Conservation (phyloP, 1,140 invertebrate genomes). For the Amphibalanus amphitrite region DNA sequence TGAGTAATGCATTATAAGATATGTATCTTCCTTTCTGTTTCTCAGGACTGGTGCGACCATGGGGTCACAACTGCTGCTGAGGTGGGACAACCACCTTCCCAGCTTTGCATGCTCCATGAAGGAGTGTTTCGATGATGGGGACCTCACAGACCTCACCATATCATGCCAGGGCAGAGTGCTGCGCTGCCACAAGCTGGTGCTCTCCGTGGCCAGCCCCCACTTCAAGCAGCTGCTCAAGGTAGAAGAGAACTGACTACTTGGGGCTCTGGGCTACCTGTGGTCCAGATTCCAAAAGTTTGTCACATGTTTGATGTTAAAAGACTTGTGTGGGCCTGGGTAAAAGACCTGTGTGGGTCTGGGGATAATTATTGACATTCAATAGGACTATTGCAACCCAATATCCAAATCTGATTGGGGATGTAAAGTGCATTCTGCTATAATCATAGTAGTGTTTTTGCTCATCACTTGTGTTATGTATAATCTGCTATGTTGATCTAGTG, state of each 20-base stretch:
- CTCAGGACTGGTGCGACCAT: too few relatives aligned
- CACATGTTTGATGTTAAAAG: neutral
- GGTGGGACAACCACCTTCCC: constrained; percentile 21
- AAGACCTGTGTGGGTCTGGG: neutral
- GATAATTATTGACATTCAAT: too few relatives aligned
- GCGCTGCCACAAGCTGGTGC: constrained; percentile 44
- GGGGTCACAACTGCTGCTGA: constrained; percentile 16
- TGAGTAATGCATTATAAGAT: too few relatives aligned
- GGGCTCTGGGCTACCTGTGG: constrained; percentile 9
- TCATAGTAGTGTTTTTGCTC: too few relatives aligned
- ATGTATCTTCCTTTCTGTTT: too few relatives aligned
- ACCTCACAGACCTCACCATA: constrained; percentile 19
- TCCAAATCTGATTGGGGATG: too few relatives aligned
- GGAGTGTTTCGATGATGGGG: constrained; percentile 18
- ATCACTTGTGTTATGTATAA: too few relatives aligned
- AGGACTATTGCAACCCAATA: too few relatives aligned
- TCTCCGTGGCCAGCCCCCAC: constrained; percentile 49
- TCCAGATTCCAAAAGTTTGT: neutral
- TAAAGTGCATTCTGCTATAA: too few relatives aligned
- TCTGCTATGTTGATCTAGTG: too few relatives aligned
- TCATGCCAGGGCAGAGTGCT: constrained; percentile 29
- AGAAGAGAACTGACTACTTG: neutral
- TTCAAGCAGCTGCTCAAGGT: constrained; percentile 33
- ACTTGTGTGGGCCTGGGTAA: neutral
- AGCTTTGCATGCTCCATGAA: constrained; percentile 20